Conservation (phyloP, 2,888 invertebrate species). For the Rotaria macrura region DNA sequence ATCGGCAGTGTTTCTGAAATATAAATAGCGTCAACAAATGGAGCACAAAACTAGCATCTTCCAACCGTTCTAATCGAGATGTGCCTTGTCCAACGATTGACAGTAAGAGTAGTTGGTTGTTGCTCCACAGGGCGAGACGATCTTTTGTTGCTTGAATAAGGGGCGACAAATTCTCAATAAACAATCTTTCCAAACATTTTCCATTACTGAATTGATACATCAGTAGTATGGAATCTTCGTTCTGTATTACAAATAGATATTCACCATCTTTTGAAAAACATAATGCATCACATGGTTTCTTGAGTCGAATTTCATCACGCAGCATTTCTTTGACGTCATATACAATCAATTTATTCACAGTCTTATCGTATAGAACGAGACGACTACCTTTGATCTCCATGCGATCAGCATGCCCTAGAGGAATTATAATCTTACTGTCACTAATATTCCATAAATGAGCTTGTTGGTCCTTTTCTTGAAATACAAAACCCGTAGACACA, state of each 20-base stretch:
- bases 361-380: not conserved
- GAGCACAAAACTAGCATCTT: too few relatives aligned
- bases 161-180: not conserved
- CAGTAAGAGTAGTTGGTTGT: not conserved
- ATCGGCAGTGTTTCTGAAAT: too few relatives aligned
- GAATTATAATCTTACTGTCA: accelerated
- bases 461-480: not conserved
- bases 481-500: not conserved
- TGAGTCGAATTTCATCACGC: not conserved
- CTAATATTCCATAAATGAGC: not conserved
- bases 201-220: not conserved
- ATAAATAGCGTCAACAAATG: too few relatives aligned
- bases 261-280: not conserved
- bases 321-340: not conserved
- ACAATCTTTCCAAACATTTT: not conserved
- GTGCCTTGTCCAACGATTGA: not conserved
- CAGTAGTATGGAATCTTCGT: not conserved
- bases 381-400: not conserved
- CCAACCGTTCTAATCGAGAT: not conserved
- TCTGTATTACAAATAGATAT: not conserved
- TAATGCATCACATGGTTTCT: not conserved
- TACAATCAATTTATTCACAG: not conserved
- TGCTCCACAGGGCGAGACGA: not conserved
- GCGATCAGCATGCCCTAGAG: not conserved
- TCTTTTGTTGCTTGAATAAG: not conserved